Evolutionary conservation across 2,888 invertebrate species (phyloP).

Genomic region (Teleiodes luculella): DNA sequence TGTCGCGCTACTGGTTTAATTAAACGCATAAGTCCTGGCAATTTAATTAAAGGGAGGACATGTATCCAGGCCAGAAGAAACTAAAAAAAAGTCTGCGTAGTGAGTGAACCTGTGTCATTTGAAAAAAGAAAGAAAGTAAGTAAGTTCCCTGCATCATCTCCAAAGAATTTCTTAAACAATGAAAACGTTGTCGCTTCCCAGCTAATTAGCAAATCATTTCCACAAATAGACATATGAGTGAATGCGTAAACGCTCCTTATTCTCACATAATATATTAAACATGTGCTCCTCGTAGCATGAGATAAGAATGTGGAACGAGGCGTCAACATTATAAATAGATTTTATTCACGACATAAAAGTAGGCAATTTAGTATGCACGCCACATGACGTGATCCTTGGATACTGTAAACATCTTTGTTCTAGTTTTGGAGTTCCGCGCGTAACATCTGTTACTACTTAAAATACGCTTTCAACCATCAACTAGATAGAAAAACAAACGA

Average conservation of each 20-base stretch:
- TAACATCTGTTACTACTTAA: neutral
- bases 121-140: neutral
- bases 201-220: constrained; percentile 13
- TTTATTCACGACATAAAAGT: constrained; percentile 63
- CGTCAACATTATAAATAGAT: constrained; percentile 76
- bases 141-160: neutral
- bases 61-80: too few relatives aligned
- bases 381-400: constrained; percentile 37
- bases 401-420: constrained; percentile 14
- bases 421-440: constrained; percentile 5
- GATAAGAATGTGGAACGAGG: constrained; percentile 72
- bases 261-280: constrained; percentile 27
- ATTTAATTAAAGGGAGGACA: neutral
- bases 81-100: neutral
- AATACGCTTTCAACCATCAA: neutral
- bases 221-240: constrained; percentile 13
- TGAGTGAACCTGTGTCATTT: neutral
- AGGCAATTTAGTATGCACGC: constrained; percentile 52
- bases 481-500: too few relatives aligned
- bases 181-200: constrained; percentile 3
- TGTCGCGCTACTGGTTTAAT: neutral
- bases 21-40: neutral
- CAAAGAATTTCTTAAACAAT: constrained; percentile 4
- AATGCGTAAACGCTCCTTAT: constrained; percentile 11
- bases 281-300: constrained; percentile 37